Evolutionary conservation across 2,797 vertebrate genomes (phyloP).

Genomic region (Oryzias sinensis): DNA sequence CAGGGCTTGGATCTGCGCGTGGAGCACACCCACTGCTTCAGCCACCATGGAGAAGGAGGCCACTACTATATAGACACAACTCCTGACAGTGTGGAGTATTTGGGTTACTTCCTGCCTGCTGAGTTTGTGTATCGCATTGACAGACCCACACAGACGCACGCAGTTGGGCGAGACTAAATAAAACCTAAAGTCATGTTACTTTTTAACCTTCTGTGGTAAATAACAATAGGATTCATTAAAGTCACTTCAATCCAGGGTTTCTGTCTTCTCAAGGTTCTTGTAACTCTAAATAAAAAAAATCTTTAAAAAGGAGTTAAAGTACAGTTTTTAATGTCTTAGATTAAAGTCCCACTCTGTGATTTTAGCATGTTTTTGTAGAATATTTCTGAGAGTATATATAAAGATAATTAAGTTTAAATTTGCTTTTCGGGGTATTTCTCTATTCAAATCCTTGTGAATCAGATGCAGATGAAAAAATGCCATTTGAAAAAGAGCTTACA

Average conservation of each 20-base stretch:
- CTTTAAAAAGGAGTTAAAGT: too few relatives aligned
- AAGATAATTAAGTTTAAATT: too few relatives aligned
- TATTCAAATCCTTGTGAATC: too few relatives aligned
- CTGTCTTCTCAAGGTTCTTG: background rate
- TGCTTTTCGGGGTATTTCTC: too few relatives aligned
- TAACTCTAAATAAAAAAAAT: too few relatives aligned
- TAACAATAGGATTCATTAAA: background rate
- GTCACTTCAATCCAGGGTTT: constrained; percentile 3
- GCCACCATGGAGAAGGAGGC: constrained; percentile 92
- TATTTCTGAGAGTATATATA: too few relatives aligned
- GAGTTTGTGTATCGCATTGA: constrained; percentile 94
- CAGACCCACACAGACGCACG: constrained; percentile 83
- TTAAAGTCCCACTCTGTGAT: too few relatives aligned
- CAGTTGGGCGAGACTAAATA: constrained; percentile 81
- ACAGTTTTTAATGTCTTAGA: too few relatives aligned
- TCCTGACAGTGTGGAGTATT: constrained; percentile 87
- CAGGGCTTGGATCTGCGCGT: constrained; percentile 92
- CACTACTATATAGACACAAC: constrained; percentile 97
- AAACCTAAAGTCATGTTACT: background rate
- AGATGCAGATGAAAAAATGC: too few relatives aligned
- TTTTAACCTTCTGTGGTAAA: background rate
- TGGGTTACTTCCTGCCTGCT: constrained; percentile 90
- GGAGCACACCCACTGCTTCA: constrained; percentile 96
- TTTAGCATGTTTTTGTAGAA: too few relatives aligned
- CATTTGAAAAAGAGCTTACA: too few relatives aligned